These are phyloP conservation scores for Emydocephalus ijimae DNA, from an alignment of 2,113 vertebrate genomes.

Conservation along the genomic window DNA sequence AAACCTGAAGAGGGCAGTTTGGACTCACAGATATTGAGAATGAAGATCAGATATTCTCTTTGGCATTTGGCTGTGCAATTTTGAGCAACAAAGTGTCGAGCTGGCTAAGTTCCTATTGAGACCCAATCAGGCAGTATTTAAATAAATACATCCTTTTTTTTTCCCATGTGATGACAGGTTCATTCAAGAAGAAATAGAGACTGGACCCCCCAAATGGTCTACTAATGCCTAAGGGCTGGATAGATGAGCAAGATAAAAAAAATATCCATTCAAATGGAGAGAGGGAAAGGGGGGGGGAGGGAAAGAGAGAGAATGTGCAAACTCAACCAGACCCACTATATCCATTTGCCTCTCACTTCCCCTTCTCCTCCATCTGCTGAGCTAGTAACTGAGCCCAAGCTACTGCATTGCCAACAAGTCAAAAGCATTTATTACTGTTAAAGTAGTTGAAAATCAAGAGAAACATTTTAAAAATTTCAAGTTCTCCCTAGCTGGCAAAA, in stretches of 20 bases:
- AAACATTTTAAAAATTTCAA: not conserved
- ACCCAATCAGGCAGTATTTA: not conserved
- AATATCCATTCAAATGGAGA: not conserved
- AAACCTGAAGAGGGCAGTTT: not conserved
- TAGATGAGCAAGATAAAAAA: slow-evolving; percentile 10
- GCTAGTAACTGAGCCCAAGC: not conserved
- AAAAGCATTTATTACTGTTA: not conserved
- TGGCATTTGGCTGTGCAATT: not conserved
- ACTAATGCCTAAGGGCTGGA: slow-evolving; percentile 1
- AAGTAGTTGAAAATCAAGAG: not conserved
- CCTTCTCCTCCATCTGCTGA: not conserved
- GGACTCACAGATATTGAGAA: not conserved
- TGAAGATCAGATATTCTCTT: not conserved
- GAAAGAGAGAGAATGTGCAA: not conserved
- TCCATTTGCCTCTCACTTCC: not conserved
- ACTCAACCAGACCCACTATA: not conserved
- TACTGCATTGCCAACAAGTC: not conserved
- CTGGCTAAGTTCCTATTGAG: not conserved
- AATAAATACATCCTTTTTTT: not conserved
- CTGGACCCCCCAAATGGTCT: slow-evolving; percentile 9
- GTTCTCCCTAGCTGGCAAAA: not conserved
- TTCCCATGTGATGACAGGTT: slow-evolving; percentile 5
- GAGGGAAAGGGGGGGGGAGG: too few species aligned
- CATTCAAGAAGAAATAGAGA: not conserved
- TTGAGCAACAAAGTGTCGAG: not conserved